These are phyloP conservation scores for Campoplex capitator DNA, from an alignment of 2,888 invertebrate species.

Conservation along the genomic window DNA sequence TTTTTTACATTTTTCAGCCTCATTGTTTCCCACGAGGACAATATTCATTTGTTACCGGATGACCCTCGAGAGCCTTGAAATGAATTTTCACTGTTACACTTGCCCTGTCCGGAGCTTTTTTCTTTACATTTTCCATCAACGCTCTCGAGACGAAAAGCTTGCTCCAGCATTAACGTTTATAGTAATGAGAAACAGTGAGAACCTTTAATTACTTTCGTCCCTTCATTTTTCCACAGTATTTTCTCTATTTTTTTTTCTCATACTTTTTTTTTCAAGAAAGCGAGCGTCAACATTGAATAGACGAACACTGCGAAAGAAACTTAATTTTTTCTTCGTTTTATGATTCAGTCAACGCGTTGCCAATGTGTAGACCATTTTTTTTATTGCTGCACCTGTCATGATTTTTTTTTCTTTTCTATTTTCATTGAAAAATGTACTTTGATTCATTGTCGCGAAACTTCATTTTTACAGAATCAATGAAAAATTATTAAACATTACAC, in stretches of 20 bases:
- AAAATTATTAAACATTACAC: neutral
- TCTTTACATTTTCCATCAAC: conserved; percentile 3
- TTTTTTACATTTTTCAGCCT: conserved; percentile 4
- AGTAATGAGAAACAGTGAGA: neutral
- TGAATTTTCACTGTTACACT: conserved; percentile 25
- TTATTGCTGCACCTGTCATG: too few species aligned
- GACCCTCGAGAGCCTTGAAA: conserved; percentile 5
- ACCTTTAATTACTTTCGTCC: conserved; percentile 20
- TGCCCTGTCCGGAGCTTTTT: neutral
- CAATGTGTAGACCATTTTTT: too few species aligned
- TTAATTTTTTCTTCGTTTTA: neutral
- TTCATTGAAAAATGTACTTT: too few species aligned
- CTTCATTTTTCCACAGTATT: neutral
- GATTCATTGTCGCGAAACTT: too few species aligned
- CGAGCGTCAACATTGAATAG: neutral
- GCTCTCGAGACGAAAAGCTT: neutral
- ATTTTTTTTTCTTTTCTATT: too few species aligned
- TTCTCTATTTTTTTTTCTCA: neutral
- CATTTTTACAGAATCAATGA: neutral
- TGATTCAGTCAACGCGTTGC: neutral
- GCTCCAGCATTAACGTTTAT: neutral
- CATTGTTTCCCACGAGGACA: conserved; percentile 15
- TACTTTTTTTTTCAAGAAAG: neutral
- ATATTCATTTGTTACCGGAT: conserved; percentile 32
- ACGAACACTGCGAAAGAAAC: neutral